A percentile compares a stretch with the other conserved stretches of the same genome.
Conservation (phyloP, 2,888 invertebrate genomes). For the Linnaemya tessellans region DNA sequence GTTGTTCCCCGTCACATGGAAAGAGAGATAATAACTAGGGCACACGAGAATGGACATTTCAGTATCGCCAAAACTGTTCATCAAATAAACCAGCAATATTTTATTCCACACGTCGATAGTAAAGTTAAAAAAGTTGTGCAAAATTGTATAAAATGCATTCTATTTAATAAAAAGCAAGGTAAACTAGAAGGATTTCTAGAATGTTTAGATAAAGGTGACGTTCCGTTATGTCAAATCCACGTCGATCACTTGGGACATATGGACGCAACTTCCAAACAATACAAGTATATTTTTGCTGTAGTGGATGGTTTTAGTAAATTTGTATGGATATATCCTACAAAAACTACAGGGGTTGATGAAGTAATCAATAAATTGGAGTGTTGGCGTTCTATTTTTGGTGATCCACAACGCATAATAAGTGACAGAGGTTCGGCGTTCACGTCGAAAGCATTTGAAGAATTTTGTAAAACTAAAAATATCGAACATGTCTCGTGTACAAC, state of each 20-base stretch:
- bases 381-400: conserved; percentile 17
- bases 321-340: conserved; percentile 58
- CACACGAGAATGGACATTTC: conserved; percentile 37
- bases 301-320: conserved; percentile 58
- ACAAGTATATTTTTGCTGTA: conserved; percentile 58
- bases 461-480: conserved; percentile 46
- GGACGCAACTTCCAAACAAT: conserved; percentile 71
- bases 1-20: conserved; percentile 58
- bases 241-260: conserved; percentile 66
- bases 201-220: conserved; percentile 76
- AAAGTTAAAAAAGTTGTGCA: conserved; percentile 64
- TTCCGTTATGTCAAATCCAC: conserved; percentile 73
- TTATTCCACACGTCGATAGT: conserved; percentile 42
- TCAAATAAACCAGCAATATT: conserved; percentile 54
- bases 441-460: conserved; percentile 36
- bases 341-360: conserved; percentile 29
- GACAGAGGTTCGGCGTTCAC: background rate
- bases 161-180: conserved; percentile 73
- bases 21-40: conserved; percentile 62
- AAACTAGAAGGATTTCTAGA: conserved; percentile 70
- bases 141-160: conserved; percentile 68
- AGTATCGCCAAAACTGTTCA: conserved; percentile 30
- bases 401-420: background rate
- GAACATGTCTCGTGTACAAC: conserved; percentile 50
- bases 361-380: conserved; percentile 25